Conservation (phyloP, 2,888 invertebrate species). For the Glyphotaelius pellucidus region DNA sequence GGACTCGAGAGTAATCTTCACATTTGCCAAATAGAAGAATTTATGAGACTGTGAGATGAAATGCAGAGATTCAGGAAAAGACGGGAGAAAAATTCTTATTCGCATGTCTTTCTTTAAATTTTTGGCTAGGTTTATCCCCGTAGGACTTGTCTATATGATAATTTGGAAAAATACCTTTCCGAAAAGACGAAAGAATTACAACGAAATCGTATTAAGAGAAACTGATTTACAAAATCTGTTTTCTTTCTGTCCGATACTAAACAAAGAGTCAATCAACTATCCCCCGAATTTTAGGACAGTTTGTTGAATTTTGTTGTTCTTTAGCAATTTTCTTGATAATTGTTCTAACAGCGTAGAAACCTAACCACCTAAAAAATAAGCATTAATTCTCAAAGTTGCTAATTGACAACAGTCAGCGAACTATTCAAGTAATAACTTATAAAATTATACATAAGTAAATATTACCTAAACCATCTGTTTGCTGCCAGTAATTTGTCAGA, state of each 20-base stretch:
- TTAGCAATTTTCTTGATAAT: background rate
- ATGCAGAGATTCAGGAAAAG: background rate
- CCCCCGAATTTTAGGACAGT: background rate
- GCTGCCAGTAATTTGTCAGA: background rate
- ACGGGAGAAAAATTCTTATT: background rate
- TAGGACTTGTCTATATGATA: background rate
- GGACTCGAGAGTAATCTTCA: background rate
- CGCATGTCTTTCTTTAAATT: background rate
- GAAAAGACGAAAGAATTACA: background rate
- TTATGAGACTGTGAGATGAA: background rate
- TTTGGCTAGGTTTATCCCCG: background rate
- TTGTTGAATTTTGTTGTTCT: background rate
- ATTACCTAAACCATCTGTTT: background rate
- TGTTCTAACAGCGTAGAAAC: background rate
- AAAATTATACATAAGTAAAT: background rate
- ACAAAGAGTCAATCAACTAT: background rate
- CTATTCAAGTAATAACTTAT: background rate
- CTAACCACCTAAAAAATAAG: background rate
- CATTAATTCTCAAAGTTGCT: background rate
- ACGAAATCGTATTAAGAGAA: background rate
- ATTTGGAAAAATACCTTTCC: background rate
- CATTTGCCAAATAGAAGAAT: constrained; percentile 2
- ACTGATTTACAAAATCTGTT: background rate
- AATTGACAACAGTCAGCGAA: background rate
- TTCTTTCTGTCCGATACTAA: background rate